A percentile compares a stretch with the other conserved stretches of the same genome.
These are phyloP conservation scores for Oppia nitens DNA, from an alignment of 1,140 invertebrate genomes.

Conservation along the genomic window DNA sequence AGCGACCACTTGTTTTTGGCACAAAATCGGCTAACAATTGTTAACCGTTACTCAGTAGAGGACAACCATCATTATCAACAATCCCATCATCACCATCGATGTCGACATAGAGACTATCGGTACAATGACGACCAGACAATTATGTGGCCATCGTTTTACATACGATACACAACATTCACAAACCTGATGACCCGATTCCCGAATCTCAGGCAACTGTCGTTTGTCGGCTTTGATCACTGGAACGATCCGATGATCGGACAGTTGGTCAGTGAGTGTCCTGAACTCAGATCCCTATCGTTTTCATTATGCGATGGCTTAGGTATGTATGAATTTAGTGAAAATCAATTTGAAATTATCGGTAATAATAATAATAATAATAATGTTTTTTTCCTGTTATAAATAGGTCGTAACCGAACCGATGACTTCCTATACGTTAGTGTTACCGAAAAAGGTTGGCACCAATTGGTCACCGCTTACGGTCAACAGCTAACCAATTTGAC, in stretches of 20 bases:
- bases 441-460: conserved; percentile 2
- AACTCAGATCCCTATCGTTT: not conserved
- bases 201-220: not conserved
- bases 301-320: not conserved
- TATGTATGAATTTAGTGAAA: not conserved
- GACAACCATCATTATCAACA: not conserved
- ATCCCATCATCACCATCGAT: not conserved
- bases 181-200: conserved; percentile 4
- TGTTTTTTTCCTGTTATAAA: not conserved
- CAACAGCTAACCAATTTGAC: not conserved
- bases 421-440: conserved; percentile 6
- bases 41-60: not conserved
- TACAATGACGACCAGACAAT: not conserved
- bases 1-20: not conserved
- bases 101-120: not conserved
- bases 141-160: conserved; percentile 1
- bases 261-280: not conserved
- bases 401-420: conserved; percentile 4
- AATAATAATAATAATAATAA: not conserved
- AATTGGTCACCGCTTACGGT: not conserved
- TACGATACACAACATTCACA: conserved; percentile 2
- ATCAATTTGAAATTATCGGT: not conserved
- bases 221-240: conserved; percentile 8
- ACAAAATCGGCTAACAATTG: not conserved
- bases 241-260: conserved; percentile 6